Evolutionary conservation across 1,140 invertebrate species (phyloP), one percentile per base, ranked within the genome.

Genomic region (Atta colombica): DNA sequence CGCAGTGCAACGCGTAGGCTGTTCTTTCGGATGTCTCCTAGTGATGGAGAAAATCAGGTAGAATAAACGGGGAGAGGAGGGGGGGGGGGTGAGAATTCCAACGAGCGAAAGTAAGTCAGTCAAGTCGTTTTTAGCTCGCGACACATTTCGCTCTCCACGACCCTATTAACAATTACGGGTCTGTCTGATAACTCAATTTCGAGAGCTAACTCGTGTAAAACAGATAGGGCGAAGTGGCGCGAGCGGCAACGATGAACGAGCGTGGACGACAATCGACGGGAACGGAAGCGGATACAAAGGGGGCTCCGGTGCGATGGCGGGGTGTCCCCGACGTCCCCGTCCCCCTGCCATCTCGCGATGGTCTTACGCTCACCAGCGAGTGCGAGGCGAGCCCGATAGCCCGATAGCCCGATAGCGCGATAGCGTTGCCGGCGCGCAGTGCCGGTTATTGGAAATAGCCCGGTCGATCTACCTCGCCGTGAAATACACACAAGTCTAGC

Each of bases 381-480:
- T 7, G 21, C 58, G 63, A 31, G 31, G 31, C 31, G 31, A 31
- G 31, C 31, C 31, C 31, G 31, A 35, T 35, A 35, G 31, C 31
- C 31, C 31, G 31, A 35, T 35, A 21, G 51, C 49, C 72, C 77
- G 80, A 74, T 82, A 60, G 55, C 88, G 89, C 85, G 88, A 89
- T 89, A 89, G 85, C 88, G 85, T 88, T 74, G 87, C 65, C 87
- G 85, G 58, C 68, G 75, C 80, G 39, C 45, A 8, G 18, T 81
- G 80, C 63, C 66, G 82, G 90, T 91, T 91, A 91, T 91, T 91
- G 90, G 90, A 91, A 90, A 91, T 91, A 90, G 87, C 89, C 87
- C 88, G 90, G 89, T 91, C 90, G 89, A 91, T 91, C 87, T 89
- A 91, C 90, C 90, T 87, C 89, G 90, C 80, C 89, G 88, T 91